A percentile compares a stretch with the other conserved stretches of the same genome.
Evolutionary conservation across 92 coral and sea anemone genomes (phyloP).

Genomic region (Porites rus): DNA sequence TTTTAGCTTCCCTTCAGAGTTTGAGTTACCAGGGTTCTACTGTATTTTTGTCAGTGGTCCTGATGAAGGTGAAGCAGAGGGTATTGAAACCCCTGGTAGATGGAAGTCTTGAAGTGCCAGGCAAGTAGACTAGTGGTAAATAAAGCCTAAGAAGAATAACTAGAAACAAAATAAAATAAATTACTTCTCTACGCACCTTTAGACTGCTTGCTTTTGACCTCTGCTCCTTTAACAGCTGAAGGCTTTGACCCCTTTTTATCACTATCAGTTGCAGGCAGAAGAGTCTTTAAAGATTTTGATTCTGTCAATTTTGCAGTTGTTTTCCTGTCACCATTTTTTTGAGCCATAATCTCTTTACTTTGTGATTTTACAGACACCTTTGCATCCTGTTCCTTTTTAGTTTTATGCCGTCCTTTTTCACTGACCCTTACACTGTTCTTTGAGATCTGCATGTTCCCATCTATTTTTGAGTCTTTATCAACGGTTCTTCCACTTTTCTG

Average conservation of each 20-base stretch:
- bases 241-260: neutral
- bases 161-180: neutral
- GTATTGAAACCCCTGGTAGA: too few species aligned
- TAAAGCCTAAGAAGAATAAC: neutral
- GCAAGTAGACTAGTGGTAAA: too few species aligned
- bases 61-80: too few species aligned
- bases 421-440: slow-evolving; percentile 22
- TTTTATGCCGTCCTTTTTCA: slow-evolving; percentile 24
- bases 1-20: too few species aligned
- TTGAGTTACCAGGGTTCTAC: too few species aligned
- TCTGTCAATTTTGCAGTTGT: slow-evolving; percentile 6
- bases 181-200: slow-evolving; percentile 17
- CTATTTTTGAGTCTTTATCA: neutral
- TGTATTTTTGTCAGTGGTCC: too few species aligned
- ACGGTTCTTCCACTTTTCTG: neutral
- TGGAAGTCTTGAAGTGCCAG: too few species aligned
- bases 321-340: neutral
- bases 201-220: slow-evolving; percentile 14
- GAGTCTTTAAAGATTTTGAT: neutral
- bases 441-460: neutral
- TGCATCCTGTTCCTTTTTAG: neutral
- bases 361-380: neutral
- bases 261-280: neutral
- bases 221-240: neutral
- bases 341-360: slow-evolving; percentile 14